Base-by-base conservation (phyloP, 1,140 invertebrate genomes). In the Araneus ventricosus region DNA sequence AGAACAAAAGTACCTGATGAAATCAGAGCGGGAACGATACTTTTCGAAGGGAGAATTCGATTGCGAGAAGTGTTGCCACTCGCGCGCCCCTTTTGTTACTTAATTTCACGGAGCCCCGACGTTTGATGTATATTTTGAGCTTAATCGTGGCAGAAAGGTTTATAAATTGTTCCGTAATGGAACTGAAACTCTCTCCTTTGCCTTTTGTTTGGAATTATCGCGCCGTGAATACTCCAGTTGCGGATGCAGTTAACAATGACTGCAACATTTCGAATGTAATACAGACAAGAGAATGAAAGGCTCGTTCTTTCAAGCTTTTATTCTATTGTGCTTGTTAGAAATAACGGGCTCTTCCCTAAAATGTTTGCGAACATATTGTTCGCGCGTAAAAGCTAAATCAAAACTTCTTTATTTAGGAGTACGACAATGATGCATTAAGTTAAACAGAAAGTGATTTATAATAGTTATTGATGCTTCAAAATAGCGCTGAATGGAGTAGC, bases 1-100 rank as follows among this genome's bases (percentile, higher is more conserved):
- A 88, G 86, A 88, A 70, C 86, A 88, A 70, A 70, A 88, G 86
- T 34, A 24, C 37, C 61, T 88, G 57, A 88, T 88, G 86, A 88
- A 87, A 87, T 87, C 85, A 57, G 85, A 87, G 75, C 34, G 80
- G 34, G 70, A 79, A 37, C 27, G 80, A 27, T 45, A 82, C 80
- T 82, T 82, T 52, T 37, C 70, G 63, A 75, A 75, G 70, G 8
- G 70, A 6, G 30, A 75, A 75, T 75, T 75, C 34, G 70, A 75
- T 75, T 37, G 17, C 30, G 30, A 75, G 34, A 20, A 37, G 27
- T 34, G 27, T 34, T 30, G 27, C 70, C 30, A 22, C 59, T n/a
- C 59, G 22, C 24, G 22, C 5, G 17, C 27, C 27, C 17, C 63
- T 37, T 75, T 34, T 75, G 70, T 75, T 75, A 20, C 14, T 75